Evolutionary conservation across 2,888 invertebrate species (phyloP).

Genomic region (Drosophila rubida): DNA sequence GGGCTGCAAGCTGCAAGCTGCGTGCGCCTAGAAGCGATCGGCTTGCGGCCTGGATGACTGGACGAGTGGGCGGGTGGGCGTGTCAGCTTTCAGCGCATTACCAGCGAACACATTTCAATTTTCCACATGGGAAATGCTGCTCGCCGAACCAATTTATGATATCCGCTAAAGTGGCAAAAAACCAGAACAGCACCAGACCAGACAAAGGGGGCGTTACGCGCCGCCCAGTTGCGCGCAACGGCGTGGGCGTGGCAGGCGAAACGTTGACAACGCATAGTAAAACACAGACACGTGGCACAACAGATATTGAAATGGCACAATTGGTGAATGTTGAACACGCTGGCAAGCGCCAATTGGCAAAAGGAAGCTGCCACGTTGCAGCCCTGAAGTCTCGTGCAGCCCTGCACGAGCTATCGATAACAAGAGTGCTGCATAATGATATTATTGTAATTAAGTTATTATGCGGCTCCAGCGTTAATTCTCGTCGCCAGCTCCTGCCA

Average conservation of each 20-base stretch:
- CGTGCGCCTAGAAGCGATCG: neutral
- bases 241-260: constrained; percentile 44
- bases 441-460: neutral
- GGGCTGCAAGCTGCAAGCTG: neutral
- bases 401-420: neutral
- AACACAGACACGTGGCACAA: constrained; percentile 9
- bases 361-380: neutral
- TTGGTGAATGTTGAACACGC: constrained; percentile 34
- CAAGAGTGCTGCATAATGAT: neutral
- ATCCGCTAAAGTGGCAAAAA: constrained; percentile 67
- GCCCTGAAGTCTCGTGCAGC: neutral
- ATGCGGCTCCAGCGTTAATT: neutral
- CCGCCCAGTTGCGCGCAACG: neutral
- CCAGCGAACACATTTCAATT: constrained; percentile 73
- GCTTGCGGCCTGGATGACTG: neutral
- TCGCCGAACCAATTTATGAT: constrained; percentile 80
- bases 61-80: constrained; percentile 36
- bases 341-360: neutral
- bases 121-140: constrained; percentile 79
- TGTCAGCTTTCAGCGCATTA: constrained; percentile 36
- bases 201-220: constrained; percentile 9
- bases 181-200: constrained; percentile 31
- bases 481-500: neutral
- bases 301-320: neutral
- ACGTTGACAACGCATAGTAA: constrained; percentile 60